A percentile compares a stretch with the other conserved stretches of the same genome.
Evolutionary conservation across 2,797 vertebrate species (phyloP).

Genomic region (Alca torda): DNA sequence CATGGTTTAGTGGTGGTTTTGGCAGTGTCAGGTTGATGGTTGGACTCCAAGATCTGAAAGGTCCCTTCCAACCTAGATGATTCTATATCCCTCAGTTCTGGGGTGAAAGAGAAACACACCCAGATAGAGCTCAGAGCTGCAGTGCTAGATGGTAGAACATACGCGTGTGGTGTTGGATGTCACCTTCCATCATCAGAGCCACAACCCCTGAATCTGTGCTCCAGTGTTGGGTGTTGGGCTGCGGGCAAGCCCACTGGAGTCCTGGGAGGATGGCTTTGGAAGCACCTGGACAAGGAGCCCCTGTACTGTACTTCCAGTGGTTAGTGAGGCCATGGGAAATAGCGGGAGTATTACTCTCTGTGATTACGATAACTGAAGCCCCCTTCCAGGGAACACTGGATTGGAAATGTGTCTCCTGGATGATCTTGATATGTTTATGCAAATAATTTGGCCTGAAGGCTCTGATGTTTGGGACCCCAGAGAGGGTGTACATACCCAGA

Average conservation of each 20-base stretch:
- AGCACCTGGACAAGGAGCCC: background rate
- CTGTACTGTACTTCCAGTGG: background rate
- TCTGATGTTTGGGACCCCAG: background rate
- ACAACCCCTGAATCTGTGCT: background rate
- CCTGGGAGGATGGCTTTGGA: background rate
- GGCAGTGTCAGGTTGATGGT: too few relatives aligned
- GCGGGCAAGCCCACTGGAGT: accelerated
- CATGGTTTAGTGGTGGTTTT: too few relatives aligned
- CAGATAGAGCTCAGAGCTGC: background rate
- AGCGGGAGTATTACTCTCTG: background rate
- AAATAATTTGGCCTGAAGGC: background rate
- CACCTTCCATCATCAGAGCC: background rate
- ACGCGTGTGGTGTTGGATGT: background rate
- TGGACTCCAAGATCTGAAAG: too few relatives aligned
- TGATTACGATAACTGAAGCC: background rate
- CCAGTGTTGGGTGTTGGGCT: background rate
- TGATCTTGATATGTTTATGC: background rate
- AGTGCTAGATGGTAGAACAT: background rate
- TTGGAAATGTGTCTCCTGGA: background rate
- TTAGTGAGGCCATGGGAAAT: background rate
- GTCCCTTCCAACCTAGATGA: too few relatives aligned
- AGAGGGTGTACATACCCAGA: background rate
- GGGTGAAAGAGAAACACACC: background rate
- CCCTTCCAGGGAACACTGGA: background rate
- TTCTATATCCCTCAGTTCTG: background rate